Conservation (phyloP, 2,113 vertebrate genomes). For the Stegastes partitus region DNA sequence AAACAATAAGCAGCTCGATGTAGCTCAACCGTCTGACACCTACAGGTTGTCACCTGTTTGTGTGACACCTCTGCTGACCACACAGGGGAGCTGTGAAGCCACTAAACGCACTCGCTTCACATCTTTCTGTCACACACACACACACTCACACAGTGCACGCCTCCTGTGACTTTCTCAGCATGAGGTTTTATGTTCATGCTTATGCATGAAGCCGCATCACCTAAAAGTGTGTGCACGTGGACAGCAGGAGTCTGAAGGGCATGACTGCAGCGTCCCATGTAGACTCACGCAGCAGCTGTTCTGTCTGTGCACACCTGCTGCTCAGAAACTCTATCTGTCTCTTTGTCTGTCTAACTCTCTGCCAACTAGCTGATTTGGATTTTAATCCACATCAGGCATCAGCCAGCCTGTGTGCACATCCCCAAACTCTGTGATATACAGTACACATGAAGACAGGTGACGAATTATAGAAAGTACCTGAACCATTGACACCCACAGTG, state of each 20-base stretch:
- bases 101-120: constrained; percentile 19
- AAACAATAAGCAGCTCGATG: background rate
- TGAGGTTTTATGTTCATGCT: constrained; percentile 54
- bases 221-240: constrained; percentile 30
- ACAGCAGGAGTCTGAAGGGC: constrained; percentile 54
- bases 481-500: no score
- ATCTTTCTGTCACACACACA: background rate
- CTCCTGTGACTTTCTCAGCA: constrained; percentile 29
- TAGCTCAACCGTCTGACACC: background rate
- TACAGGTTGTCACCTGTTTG: background rate
- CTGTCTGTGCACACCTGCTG: constrained; percentile 73
- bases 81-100: constrained; percentile 78
- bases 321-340: constrained; percentile 47
- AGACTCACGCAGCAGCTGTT: constrained; percentile 68
- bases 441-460: no score
- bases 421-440: no score
- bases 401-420: background rate
- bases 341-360: constrained; percentile 34
- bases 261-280: constrained; percentile 55
- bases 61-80: constrained; percentile 64
- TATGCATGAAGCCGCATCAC: constrained; percentile 61
- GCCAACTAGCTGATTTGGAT: constrained; percentile 43
- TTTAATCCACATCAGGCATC: background rate
- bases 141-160: background rate
- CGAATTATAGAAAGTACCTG: no score